These are phyloP conservation scores for Acrossocheilus fasciatus DNA, from an alignment of 2,797 vertebrate genomes.

Conservation along the genomic window DNA sequence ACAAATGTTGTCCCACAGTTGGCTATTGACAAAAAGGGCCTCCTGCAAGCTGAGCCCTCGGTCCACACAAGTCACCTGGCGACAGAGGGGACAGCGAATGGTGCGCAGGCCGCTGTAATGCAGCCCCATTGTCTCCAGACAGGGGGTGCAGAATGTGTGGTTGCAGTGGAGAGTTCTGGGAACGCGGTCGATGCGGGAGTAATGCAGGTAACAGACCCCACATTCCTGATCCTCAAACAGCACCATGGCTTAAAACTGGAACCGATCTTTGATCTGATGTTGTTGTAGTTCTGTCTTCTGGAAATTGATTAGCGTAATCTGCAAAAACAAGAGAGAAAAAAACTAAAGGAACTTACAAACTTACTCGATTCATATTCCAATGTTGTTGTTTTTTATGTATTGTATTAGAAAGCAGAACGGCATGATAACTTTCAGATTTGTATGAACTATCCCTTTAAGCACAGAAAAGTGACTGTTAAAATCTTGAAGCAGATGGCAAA, in stretches of 20 bases:
- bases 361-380: too few relatives aligned
- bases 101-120: conserved; percentile 63
- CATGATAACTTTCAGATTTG: background rate
- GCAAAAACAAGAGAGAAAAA: background rate
- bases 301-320: background rate
- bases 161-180: conserved; percentile 80
- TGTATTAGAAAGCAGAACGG: background rate
- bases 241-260: conserved; percentile 67
- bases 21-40: conserved; percentile 77
- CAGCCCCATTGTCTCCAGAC: conserved; percentile 73
- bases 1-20: conserved; percentile 75
- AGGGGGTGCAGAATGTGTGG: conserved; percentile 79
- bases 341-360: background rate
- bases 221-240: conserved; percentile 77
- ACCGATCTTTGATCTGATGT: background rate
- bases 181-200: conserved; percentile 71
- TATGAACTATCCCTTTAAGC: background rate
- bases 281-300: background rate
- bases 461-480: conserved; percentile 37
- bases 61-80: conserved; percentile 75
- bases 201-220: conserved; percentile 75
- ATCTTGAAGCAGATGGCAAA: conserved; percentile 56
- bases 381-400: background rate
- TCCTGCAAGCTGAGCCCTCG: conserved; percentile 70
- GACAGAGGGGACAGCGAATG: conserved; percentile 79